Evolutionary conservation across 2,113 vertebrate genomes (phyloP).

Genomic region (Corythornis vintsioides): DNA sequence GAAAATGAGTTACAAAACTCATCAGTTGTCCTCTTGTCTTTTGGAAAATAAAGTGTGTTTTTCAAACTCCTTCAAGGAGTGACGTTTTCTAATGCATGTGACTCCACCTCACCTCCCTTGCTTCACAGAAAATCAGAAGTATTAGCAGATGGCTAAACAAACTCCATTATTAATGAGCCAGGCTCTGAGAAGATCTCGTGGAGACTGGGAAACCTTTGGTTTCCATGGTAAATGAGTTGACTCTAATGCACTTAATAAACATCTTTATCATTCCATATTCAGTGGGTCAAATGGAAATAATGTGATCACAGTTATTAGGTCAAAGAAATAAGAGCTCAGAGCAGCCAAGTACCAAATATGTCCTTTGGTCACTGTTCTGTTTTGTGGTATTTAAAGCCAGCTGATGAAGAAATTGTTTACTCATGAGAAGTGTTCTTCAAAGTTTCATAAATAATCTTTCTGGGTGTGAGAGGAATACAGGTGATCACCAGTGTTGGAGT

Average conservation of each 20-base stretch:
- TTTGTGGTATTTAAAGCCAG: not conserved
- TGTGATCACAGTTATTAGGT: not conserved
- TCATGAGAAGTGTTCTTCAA: not conserved
- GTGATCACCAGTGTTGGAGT: not conserved
- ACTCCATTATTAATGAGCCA: not conserved
- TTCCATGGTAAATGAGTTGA: slow-evolving; percentile 38
- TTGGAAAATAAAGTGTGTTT: not conserved
- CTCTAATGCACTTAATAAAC: not conserved
- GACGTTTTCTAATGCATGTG: not conserved
- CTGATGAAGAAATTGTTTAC: not conserved
- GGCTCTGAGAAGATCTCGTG: not conserved
- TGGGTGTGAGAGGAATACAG: not conserved
- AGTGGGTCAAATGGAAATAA: not conserved
- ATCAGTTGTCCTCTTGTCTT: not conserved
- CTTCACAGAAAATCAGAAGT: not conserved
- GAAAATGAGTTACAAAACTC: not conserved
- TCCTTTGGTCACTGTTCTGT: not conserved
- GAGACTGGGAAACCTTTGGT: not conserved
- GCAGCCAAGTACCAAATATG: not conserved
- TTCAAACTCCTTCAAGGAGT: not conserved
- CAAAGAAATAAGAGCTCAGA: not conserved
- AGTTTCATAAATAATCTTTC: not conserved
- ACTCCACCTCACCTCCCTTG: not conserved
- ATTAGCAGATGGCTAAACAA: not conserved
- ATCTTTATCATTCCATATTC: not conserved